These are phyloP conservation scores for Ophioderma brevispina DNA, from an alignment of 35 echinoderm and acorn worm genomes.

Conservation along the genomic window DNA sequence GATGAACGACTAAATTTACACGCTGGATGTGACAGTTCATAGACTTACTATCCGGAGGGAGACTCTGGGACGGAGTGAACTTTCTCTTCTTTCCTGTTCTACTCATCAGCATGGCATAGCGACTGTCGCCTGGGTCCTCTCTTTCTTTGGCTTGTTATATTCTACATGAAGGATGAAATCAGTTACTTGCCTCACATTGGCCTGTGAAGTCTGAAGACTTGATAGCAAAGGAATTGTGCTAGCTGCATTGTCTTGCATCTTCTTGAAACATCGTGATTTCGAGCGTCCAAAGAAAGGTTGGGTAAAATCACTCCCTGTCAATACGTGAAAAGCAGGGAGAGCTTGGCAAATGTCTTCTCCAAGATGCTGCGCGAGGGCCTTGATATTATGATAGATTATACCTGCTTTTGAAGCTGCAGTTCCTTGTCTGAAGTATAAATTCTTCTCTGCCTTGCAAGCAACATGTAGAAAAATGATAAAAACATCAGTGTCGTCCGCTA, in stretches of 20 bases:
- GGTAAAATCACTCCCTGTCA: background rate
- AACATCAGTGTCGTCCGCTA: conserved; percentile 12
- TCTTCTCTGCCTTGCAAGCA: background rate
- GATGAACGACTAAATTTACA: too few relatives aligned
- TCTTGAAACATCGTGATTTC: background rate
- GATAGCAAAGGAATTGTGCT: background rate
- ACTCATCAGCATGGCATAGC: background rate
- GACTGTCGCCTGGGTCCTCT: background rate
- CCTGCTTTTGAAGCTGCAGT: background rate
- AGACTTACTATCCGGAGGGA: too few relatives aligned
- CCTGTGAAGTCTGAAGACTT: background rate
- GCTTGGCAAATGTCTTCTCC: background rate
- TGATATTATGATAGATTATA: background rate
- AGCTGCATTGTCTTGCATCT: background rate
- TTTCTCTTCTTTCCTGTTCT: background rate
- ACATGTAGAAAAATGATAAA: background rate
- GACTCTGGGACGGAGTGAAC: background rate
- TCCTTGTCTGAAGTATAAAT: conserved; percentile 1
- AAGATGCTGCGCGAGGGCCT: background rate
- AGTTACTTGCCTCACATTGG: background rate
- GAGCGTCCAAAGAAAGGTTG: background rate
- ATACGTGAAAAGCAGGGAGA: background rate
- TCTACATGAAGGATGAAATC: background rate
- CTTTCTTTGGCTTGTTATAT: background rate
- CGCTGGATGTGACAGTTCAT: too few relatives aligned